These are phyloP conservation scores for Drosophila trapezifrons DNA, from an alignment of 1,140 invertebrate genomes.

Conservation along the genomic window DNA sequence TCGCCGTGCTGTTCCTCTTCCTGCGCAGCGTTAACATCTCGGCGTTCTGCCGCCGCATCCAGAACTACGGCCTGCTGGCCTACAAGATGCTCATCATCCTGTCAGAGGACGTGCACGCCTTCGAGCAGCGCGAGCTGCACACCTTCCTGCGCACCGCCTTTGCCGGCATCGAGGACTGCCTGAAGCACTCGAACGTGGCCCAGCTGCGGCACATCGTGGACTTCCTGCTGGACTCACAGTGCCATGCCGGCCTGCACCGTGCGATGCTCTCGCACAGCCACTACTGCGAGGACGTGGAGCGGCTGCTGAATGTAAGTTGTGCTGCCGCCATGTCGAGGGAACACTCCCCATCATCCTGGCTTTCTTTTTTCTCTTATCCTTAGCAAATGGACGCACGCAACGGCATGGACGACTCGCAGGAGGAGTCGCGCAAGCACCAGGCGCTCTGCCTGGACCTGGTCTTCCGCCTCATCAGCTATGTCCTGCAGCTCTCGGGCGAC, in stretches of 20 bases:
- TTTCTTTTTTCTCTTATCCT: neutral
- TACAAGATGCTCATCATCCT: conserved; percentile 86
- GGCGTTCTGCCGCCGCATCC: conserved; percentile 83
- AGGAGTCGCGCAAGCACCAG: conserved; percentile 84
- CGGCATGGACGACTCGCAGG: conserved; percentile 66
- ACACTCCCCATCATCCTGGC: neutral
- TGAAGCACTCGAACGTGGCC: conserved; percentile 85
- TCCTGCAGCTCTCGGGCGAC: conserved; percentile 55
- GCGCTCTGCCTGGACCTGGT: conserved; percentile 64
- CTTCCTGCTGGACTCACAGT: conserved; percentile 84
- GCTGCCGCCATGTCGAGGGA: neutral
- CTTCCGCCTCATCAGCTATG: conserved; percentile 61
- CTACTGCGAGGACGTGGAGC: conserved; percentile 75
- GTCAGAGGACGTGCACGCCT: conserved; percentile 84
- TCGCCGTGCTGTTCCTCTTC: conserved; percentile 86
- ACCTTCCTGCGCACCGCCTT: conserved; percentile 84
- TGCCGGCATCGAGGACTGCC: conserved; percentile 83
- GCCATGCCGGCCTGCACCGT: conserved; percentile 61
- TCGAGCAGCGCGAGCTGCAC: conserved; percentile 71
- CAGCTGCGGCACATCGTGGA: conserved; percentile 86
- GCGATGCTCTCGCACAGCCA: conserved; percentile 71
- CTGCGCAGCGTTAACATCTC: conserved; percentile 85
- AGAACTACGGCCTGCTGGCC: conserved; percentile 84
- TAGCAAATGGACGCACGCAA: conserved; percentile 66
- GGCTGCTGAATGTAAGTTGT: conserved; percentile 64